Conservation (phyloP, 2,797 vertebrate genomes). For the Myoxocephalus aenaeus region DNA sequence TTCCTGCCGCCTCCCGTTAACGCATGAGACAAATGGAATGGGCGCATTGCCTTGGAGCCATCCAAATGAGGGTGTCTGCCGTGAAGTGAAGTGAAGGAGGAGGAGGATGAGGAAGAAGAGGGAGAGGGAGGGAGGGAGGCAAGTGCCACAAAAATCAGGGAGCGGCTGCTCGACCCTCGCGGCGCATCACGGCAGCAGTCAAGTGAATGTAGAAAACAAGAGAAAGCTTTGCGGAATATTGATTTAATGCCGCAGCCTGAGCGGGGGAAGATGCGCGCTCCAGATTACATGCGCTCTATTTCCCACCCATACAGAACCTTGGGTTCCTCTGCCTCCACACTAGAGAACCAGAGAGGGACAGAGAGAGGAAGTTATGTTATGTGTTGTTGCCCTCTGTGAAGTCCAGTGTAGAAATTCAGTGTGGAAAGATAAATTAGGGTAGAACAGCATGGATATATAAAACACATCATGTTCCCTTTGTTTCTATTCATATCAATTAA, state of each 20-base stretch:
- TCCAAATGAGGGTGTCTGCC: slow-evolving; percentile 78
- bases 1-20: slow-evolving; percentile 74
- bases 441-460: slow-evolving; percentile 50
- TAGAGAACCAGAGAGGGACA: slow-evolving; percentile 60
- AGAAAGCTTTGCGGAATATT: slow-evolving; percentile 93
- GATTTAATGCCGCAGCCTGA: slow-evolving; percentile 93
- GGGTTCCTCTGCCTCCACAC: slow-evolving; percentile 86
- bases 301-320: slow-evolving; percentile 85
- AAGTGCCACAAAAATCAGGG: slow-evolving; percentile 85
- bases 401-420: slow-evolving; percentile 61
- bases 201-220: slow-evolving; percentile 92
- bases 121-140: slow-evolving; percentile 22
- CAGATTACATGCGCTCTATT: slow-evolving; percentile 95
- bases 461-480: slow-evolving; percentile 38
- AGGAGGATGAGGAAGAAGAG: slow-evolving; percentile 33
- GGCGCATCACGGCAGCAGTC: slow-evolving; percentile 89
- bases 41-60: slow-evolving; percentile 76
- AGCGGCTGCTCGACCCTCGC: slow-evolving; percentile 86
- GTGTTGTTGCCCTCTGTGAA: slow-evolving; percentile 51
- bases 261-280: slow-evolving; percentile 88
- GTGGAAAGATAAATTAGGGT: slow-evolving; percentile 31
- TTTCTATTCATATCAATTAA: slow-evolving; percentile 28
- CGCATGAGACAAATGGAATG: slow-evolving; percentile 71
- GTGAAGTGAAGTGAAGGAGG: slow-evolving; percentile 62
- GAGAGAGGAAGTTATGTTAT: slow-evolving; percentile 65